Conservation (phyloP, 2,797 vertebrate species). For the Lagocephalus sceleratus region DNA sequence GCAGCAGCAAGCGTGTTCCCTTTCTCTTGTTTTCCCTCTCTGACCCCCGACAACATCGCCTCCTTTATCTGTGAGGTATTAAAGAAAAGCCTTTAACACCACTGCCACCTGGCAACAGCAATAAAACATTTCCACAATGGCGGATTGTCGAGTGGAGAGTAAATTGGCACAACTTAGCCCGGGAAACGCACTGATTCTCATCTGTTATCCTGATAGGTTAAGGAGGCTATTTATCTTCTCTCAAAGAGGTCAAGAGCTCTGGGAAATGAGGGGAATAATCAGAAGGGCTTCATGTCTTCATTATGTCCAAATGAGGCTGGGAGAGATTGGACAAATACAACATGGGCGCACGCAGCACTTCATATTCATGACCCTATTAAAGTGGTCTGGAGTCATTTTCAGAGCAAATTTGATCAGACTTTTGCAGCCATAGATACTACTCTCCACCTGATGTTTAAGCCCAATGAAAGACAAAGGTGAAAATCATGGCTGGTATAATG, state of each 20-base stretch:
- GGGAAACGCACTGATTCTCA: slow-evolving; percentile 38
- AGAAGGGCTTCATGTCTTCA: slow-evolving; percentile 69
- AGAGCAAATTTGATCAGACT: slow-evolving; percentile 85
- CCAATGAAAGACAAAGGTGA: slow-evolving; percentile 23
- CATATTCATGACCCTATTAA: slow-evolving; percentile 79
- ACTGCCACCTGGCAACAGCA: slow-evolving; percentile 1
- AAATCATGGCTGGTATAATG: slow-evolving; percentile 20
- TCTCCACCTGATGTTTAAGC: slow-evolving; percentile 55
- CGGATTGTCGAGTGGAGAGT: slow-evolving; percentile 25
- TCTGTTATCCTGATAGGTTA: slow-evolving; percentile 55
- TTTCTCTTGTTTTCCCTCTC: slow-evolving; percentile 14
- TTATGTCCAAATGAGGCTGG: slow-evolving; percentile 76
- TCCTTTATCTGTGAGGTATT: slow-evolving; percentile 2
- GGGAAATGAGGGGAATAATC: slow-evolving; percentile 64
- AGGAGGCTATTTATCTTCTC: slow-evolving; percentile 66
- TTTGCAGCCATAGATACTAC: slow-evolving; percentile 40
- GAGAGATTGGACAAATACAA: slow-evolving; percentile 74
- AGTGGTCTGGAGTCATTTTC: slow-evolving; percentile 84
- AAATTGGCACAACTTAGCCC: slow-evolving; percentile 36
- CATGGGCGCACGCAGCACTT: slow-evolving; percentile 56
- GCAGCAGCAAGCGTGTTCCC: slow-evolving; percentile 27
- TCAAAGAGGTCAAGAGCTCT: slow-evolving; percentile 60
- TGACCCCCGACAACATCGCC: slow-evolving; percentile 24
- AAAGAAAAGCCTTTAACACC: neutral
- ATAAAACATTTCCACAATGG: slow-evolving; percentile 22